Evolutionary conservation across 2,888 invertebrate species (phyloP), one percentile per base, ranked within the genome.

Genomic region (Cosmia pyralina): DNA sequence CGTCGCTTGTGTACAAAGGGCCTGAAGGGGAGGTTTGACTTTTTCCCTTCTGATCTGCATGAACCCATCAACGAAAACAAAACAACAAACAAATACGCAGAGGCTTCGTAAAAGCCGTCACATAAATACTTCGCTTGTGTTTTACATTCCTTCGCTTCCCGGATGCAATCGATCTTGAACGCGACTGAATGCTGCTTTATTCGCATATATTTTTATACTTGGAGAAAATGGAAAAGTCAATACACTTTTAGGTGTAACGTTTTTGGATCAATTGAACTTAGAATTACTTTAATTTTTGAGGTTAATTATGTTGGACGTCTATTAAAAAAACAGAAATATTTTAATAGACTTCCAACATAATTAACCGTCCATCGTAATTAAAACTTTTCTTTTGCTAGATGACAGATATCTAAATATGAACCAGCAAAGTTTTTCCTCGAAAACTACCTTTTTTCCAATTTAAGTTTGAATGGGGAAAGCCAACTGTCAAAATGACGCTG

Each of bases 111-210:
- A 78, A 82, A 79, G 74, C 74, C 81, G 67, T 75, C 77, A 79
- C 74, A 83, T 87, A 81, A 87, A 83, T 84, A 79, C 66, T 74
- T 77, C 65, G 67, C 75, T 82, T 84, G 83, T 83, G 79, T 87
- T 86, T 82, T 78, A 85, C 84, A 82, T 84, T 87, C 85, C 75
- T 68, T 70, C 75, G 82, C 72, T 80, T 72, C 75, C 72, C 82
- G 78, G 77, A 78, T 84, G 84, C 86, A 83, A 85, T 85, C 84
- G 80, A 84, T 86, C 87, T 86, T 71, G 73, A 77, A 87, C 75
- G 76, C 70, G 79, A 69, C 70, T 69, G 83, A 87, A 81, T 82
- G 76, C 62, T 63, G 55, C n/a, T 77, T 72, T 83, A 58, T 75
- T 66, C 73, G 52, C 53, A 68, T 50, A 70, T 46, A 70, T 77